These are phyloP conservation scores for Helicorthomorpha holstii DNA, from an alignment of 1,140 invertebrate genomes.

Conservation along the genomic window DNA sequence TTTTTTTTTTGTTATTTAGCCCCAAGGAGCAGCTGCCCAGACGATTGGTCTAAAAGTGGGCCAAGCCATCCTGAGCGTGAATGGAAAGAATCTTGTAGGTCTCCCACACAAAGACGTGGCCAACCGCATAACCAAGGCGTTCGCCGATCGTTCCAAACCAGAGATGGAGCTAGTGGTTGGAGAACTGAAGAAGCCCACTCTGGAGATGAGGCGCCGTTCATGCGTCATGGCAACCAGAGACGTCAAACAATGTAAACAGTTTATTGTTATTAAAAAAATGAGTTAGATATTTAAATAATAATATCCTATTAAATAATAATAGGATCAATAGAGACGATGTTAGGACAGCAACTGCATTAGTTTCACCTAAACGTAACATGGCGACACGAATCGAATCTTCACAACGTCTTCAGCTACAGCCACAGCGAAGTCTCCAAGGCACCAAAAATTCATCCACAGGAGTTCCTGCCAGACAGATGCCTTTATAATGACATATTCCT, in stretches of 20 bases:
- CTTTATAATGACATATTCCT: too few species aligned
- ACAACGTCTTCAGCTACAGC: not conserved
- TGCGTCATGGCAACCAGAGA: not conserved
- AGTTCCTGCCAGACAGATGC: too few species aligned
- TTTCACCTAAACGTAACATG: not conserved
- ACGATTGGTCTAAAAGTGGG: constrained; percentile 81
- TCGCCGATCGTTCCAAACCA: constrained; percentile 61
- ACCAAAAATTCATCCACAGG: too few species aligned
- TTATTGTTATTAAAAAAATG: constrained; percentile 1
- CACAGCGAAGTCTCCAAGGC: not conserved
- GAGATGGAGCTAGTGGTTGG: constrained; percentile 73
- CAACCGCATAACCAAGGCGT: constrained; percentile 70
- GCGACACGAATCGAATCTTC: not conserved
- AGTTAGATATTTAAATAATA: constrained; percentile 28
- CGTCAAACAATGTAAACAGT: not conserved
- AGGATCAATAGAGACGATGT: not conserved
- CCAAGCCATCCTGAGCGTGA: constrained; percentile 81
- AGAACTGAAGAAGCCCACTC: constrained; percentile 75
- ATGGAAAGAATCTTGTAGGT: constrained; percentile 66
- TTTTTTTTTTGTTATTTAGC: constrained; percentile 35
- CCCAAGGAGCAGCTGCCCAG: constrained; percentile 81
- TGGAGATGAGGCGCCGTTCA: constrained; percentile 32
- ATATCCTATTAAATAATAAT: too few species aligned
- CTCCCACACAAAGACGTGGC: constrained; percentile 61
- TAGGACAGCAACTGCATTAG: not conserved